Percentiles rank a stretch among this genome's conserved stretches.
Conservation (phyloP, 2,888 invertebrate genomes). For the Linyphia triangularis region DNA sequence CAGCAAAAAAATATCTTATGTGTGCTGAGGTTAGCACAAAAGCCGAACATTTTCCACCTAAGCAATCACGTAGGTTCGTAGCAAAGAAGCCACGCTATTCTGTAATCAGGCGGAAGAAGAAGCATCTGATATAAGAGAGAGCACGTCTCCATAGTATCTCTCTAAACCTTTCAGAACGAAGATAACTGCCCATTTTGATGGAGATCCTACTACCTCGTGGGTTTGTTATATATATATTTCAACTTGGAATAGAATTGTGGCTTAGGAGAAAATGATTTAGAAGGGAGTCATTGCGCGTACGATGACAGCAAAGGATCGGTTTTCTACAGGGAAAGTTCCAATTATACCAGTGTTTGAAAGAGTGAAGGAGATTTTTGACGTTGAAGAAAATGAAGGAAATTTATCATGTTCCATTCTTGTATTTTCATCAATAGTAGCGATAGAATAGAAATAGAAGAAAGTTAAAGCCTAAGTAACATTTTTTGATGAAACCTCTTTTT, state of each 20-base stretch:
- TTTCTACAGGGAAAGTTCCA: neutral
- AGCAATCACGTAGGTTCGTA: conserved; percentile 19
- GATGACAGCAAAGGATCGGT: neutral
- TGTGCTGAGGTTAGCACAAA: conserved; percentile 22
- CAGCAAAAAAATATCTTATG: neutral
- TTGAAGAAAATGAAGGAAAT: neutral
- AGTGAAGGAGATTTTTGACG: neutral
- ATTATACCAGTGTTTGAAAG: neutral
- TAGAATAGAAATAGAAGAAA: no score
- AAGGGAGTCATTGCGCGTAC: neutral
- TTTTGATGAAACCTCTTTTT: no score
- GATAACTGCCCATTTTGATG: conserved; percentile 11
- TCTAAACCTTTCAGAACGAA: neutral
- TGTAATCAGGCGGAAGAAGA: conserved; percentile 8
- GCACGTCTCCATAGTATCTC: neutral
- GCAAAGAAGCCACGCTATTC: conserved; percentile 13
- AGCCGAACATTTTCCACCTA: neutral
- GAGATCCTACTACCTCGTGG: neutral
- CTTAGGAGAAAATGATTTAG: neutral
- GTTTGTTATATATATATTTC: neutral
- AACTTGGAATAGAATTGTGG: conserved; percentile 4
- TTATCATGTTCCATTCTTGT: neutral
- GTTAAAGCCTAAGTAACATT: no score
- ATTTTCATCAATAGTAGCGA: no score
- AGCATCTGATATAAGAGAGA: neutral